Conservation (phyloP, 2,113 vertebrate species). For the Nothocercus nigrocapillus region DNA sequence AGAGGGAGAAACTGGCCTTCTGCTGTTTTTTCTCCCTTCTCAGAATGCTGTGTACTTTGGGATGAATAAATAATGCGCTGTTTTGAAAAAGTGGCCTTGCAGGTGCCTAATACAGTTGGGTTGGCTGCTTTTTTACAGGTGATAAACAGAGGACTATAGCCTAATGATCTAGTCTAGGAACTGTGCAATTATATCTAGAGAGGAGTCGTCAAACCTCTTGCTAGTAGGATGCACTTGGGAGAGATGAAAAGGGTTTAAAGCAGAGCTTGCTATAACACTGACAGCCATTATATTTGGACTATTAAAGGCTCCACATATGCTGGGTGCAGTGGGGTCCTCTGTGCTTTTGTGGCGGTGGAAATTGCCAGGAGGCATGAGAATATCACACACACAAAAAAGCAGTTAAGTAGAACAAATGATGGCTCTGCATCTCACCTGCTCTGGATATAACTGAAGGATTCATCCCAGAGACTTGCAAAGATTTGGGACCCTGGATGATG, state of each 20-base stretch:
- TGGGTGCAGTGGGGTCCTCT: not conserved
- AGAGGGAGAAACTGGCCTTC: constrained; percentile 25
- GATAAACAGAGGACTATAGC: not conserved
- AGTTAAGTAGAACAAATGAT: not conserved
- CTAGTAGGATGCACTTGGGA: not conserved
- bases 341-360: not conserved
- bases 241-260: not conserved
- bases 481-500: not conserved
- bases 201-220: not conserved
- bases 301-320: not conserved
- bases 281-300: not conserved
- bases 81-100: constrained; percentile 35
- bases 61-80: constrained; percentile 54
- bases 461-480: not conserved
- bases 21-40: not conserved
- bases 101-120: not conserved
- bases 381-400: not conserved
- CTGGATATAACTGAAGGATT: not conserved
- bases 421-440: not conserved
- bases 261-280: not conserved
- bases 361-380: not conserved
- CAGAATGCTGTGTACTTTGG: not conserved
- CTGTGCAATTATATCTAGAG: not conserved
- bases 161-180: not conserved
- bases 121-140: constrained; percentile 28